phyloP scores from a whole-genome alignment of 2,888 invertebrate species.

The Scaptomyza polygonia region DNA sequence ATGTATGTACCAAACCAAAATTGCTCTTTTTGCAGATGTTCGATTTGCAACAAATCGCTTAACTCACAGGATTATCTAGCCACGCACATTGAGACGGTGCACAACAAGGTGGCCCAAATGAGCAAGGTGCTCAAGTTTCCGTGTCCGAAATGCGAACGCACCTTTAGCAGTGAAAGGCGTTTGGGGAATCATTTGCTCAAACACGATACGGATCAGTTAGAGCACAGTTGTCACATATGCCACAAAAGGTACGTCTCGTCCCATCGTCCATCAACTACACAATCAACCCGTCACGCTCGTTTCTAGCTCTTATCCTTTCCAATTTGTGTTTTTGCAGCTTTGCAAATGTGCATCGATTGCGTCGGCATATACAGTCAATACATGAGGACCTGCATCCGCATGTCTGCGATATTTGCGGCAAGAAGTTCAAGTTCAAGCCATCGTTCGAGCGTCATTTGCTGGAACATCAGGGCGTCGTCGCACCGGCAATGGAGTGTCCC shows the following conservation, averaged over 20 bases:
- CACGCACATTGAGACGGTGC: constrained; percentile 72
- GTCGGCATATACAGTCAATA: constrained; percentile 76
- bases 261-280: no score
- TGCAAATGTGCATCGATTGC: constrained; percentile 69
- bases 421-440: constrained; percentile 79
- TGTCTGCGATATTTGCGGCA: constrained; percentile 80
- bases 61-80: constrained; percentile 71
- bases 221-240: constrained; percentile 66
- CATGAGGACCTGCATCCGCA: constrained; percentile 77
- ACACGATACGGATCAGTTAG: constrained; percentile 69
- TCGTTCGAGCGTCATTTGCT: constrained; percentile 76
- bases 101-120: constrained; percentile 64
- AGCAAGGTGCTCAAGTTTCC: constrained; percentile 64
- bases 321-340: constrained; percentile 55
- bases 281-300: not conserved
- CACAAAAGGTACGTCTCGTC: constrained; percentile 51
- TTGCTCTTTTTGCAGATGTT: constrained; percentile 40
- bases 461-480: constrained; percentile 79
- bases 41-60: constrained; percentile 68
- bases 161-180: constrained; percentile 68
- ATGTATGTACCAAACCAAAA: not conserved
- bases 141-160: constrained; percentile 66
- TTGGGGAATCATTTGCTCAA: constrained; percentile 62
- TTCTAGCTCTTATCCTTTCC: constrained; percentile 3
- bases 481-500: constrained; percentile 75